A percentile compares a stretch with the other conserved stretches of the same genome.
Evolutionary conservation across 2,888 invertebrate species (phyloP).

Genomic region (Napeogenes sylphis): DNA sequence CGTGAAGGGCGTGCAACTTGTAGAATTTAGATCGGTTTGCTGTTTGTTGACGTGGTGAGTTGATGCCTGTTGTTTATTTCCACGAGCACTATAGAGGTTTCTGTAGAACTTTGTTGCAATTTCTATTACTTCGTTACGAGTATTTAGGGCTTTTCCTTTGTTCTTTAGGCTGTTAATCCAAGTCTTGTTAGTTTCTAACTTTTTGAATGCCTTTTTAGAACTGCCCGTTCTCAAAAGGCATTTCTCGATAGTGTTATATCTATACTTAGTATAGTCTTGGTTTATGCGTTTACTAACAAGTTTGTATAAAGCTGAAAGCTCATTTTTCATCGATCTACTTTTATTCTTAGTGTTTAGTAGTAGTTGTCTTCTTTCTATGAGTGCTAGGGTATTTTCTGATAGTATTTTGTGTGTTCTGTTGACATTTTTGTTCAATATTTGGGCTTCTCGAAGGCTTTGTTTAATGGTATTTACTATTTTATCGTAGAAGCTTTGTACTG

Average conservation of each 20-base stretch:
- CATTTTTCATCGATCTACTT: not conserved
- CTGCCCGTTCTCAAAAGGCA: slow-evolving; percentile 16
- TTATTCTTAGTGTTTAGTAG: too few species aligned
- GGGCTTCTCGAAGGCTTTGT: not conserved
- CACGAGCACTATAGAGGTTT: slow-evolving; percentile 12
- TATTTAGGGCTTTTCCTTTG: slow-evolving; percentile 7
- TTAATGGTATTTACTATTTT: not conserved
- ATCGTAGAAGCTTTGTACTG: slow-evolving; percentile 3
- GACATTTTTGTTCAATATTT: too few species aligned
- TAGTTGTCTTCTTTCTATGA: too few species aligned
- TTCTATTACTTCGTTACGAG: slow-evolving; percentile 14
- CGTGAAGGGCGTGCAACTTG: too few species aligned
- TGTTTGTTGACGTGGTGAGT: too few species aligned
- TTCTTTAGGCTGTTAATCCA: too few species aligned
- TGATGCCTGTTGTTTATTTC: too few species aligned
- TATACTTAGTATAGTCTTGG: slow-evolving; percentile 17
- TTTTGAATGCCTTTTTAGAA: slow-evolving; percentile 15
- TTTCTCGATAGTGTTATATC: slow-evolving; percentile 13
- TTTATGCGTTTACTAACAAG: slow-evolving; percentile 18
- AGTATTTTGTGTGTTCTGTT: too few species aligned
- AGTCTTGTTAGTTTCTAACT: slow-evolving; percentile 11
- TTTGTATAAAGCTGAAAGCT: not conserved
- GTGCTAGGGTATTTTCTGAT: too few species aligned
- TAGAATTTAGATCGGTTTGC: too few species aligned
- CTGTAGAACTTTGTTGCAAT: slow-evolving; percentile 24